Conservation (phyloP, 1,140 invertebrate species). For the Drosophila bocqueti region DNA sequence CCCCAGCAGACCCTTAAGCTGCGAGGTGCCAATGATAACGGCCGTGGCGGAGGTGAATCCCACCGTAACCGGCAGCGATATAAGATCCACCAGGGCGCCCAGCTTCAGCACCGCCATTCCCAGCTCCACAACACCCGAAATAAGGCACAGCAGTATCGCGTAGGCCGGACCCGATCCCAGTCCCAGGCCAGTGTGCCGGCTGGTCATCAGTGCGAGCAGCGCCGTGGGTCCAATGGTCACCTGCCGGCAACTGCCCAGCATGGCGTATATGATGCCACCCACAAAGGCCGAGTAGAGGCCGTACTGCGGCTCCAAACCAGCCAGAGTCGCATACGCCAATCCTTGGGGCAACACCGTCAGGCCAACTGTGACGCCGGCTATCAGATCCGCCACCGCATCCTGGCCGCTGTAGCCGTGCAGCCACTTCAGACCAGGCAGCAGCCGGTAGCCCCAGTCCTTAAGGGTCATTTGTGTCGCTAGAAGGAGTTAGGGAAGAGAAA, state of each 20-base stretch:
- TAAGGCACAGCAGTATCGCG: conserved; percentile 93
- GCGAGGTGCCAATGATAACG: conserved; percentile 95
- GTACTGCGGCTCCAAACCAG: conserved; percentile 92
- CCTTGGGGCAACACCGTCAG: conserved; percentile 96
- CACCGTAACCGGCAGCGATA: conserved; percentile 95
- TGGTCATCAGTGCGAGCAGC: conserved; percentile 93
- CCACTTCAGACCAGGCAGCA: conserved; percentile 89
- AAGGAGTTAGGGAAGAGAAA: background rate
- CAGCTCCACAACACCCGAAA: conserved; percentile 93
- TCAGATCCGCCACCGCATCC: conserved; percentile 90
- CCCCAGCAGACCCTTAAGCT: conserved; percentile 94
- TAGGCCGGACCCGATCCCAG: conserved; percentile 87
- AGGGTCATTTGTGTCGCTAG: conserved; percentile 45
- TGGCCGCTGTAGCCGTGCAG: conserved; percentile 89
- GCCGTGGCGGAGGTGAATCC: conserved; percentile 97
- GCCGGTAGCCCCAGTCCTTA: conserved; percentile 52
- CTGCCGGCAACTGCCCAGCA: conserved; percentile 96
- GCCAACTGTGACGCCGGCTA: conserved; percentile 94
- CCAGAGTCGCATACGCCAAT: conserved; percentile 93
- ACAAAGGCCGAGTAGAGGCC: conserved; percentile 97
- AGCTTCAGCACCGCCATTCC: conserved; percentile 93
- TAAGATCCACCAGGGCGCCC: conserved; percentile 97
- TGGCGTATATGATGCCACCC: conserved; percentile 95
- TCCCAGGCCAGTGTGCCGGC: conserved; percentile 86
- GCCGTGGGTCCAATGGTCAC: conserved; percentile 96